Evolutionary conservation across 1,140 invertebrate species (phyloP), one percentile per base, ranked within the genome.

Genomic region (Schlechtendalia chinensis): DNA sequence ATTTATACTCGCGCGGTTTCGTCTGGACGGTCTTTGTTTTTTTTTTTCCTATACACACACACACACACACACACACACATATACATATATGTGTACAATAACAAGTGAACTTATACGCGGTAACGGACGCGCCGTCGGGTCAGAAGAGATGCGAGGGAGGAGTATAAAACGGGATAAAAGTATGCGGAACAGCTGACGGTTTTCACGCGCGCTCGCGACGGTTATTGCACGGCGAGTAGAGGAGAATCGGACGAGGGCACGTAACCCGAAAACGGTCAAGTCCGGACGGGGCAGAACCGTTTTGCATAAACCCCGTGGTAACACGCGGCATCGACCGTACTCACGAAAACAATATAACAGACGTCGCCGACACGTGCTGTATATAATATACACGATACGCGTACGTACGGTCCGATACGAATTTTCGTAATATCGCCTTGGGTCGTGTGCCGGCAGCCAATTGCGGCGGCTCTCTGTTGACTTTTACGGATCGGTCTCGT

Each of bases 251-350:
- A 71, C 22, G 22, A 22, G 27, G 8, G 32, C 3, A 39, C 3
- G 8, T 39, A 39, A 3, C 67, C 22, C 2, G 27, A 71, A 71
- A 53, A 27, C 16, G 47, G 47, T 53, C 17, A 53, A 53, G 47
- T 71, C 67, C 22, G 16, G 45, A 6, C 67, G 16, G n/a, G n/a
- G 50, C 27, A 3, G 45, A 71, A 71, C 27, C 1, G 24, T 53
- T 71, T 50, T 71, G 22, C 45, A 71, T 71, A 71, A 71, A 53
- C 47, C 12, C 16, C 19, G 32, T n/a, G n/a, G n/a, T 39, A 39
- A 39, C 32, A 53, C 47, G 27, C 24, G 47, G 67, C 16, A 1
- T 8, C 32, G 32, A 16, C 11, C n/a, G n/a, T 67, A 69, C 53
- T 50, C 47, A 39, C 32, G 24, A 14, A 71, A 53, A 71, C 47